A percentile compares a stretch with the other conserved stretches of the same genome.
These are phyloP conservation scores for Gopherus evgoodei DNA, from an alignment of 2,113 vertebrate species.

Conservation along the genomic window DNA sequence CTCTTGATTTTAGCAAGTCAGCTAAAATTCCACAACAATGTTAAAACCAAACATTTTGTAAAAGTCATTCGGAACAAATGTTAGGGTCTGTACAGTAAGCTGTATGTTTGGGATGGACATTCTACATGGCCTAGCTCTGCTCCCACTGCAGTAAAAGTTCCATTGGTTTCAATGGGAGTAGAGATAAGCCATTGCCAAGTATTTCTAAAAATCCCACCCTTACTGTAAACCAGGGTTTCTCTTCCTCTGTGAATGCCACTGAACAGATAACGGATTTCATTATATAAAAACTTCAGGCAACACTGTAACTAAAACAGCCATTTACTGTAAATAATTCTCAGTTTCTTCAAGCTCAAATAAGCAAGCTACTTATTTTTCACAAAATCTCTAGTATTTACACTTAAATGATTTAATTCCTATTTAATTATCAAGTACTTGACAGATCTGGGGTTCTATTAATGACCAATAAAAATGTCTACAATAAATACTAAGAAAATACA, in stretches of 20 bases:
- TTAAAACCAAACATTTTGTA: constrained; percentile 34
- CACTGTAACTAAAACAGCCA: background rate
- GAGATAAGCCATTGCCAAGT: background rate
- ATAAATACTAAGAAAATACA: constrained; percentile 44
- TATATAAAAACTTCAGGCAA: constrained; percentile 13
- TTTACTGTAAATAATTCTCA: background rate
- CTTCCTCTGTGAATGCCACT: background rate
- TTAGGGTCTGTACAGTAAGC: constrained; percentile 5
- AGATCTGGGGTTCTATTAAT: background rate
- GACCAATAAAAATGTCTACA: background rate
- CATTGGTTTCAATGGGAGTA: background rate
- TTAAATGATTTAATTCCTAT: constrained; percentile 42
- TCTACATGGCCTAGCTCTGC: background rate
- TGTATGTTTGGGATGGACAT: constrained; percentile 24
- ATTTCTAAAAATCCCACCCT: background rate
- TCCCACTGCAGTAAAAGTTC: background rate
- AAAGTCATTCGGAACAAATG: constrained; percentile 22
- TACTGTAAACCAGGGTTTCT: background rate
- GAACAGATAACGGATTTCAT: constrained; percentile 52
- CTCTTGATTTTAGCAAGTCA: constrained; percentile 35
- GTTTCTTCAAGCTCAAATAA: constrained; percentile 30
- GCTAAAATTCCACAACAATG: background rate
- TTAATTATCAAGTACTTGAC: constrained; percentile 16
- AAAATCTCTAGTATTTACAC: constrained; percentile 33
- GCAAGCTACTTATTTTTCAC: background rate